phyloP scores from a whole-genome alignment of 2,113 vertebrate species.

The Myiagra hebetior region DNA sequence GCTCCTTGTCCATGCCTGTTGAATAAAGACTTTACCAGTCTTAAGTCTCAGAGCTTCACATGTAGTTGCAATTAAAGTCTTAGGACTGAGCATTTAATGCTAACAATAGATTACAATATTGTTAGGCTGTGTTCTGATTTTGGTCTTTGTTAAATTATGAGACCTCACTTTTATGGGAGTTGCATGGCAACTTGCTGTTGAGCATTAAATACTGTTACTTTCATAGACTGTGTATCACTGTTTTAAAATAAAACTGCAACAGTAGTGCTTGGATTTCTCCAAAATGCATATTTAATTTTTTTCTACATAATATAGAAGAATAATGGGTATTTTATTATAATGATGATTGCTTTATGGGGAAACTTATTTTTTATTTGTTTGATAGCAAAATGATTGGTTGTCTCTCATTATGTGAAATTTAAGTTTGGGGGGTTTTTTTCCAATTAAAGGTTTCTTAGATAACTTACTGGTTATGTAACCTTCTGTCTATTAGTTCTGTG shows the following conservation, averaged over 20 bases:
- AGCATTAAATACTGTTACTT: neutral
- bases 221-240: neutral
- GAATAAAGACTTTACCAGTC: slow-evolving; percentile 29
- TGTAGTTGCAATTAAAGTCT: slow-evolving; percentile 71
- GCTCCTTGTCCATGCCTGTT: slow-evolving; percentile 71
- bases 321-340: neutral
- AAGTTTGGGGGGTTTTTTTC: neutral
- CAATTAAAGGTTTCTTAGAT: neutral
- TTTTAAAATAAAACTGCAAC: neutral
- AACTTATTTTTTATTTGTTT: neutral
- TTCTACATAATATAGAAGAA: neutral
- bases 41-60: slow-evolving; percentile 13
- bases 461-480: neutral
- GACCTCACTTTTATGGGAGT: neutral
- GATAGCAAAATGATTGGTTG: neutral
- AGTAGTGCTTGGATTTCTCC: neutral
- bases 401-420: neutral
- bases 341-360: neutral
- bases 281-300: neutral
- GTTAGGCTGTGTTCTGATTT: slow-evolving; percentile 35
- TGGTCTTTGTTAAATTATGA: neutral
- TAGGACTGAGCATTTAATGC: slow-evolving; percentile 59
- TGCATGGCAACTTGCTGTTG: neutral
- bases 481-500: neutral
- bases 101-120: slow-evolving; percentile 37